Evolutionary conservation across 2,888 invertebrate species (phyloP).

Genomic region (Nephrotoma appendiculata): DNA sequence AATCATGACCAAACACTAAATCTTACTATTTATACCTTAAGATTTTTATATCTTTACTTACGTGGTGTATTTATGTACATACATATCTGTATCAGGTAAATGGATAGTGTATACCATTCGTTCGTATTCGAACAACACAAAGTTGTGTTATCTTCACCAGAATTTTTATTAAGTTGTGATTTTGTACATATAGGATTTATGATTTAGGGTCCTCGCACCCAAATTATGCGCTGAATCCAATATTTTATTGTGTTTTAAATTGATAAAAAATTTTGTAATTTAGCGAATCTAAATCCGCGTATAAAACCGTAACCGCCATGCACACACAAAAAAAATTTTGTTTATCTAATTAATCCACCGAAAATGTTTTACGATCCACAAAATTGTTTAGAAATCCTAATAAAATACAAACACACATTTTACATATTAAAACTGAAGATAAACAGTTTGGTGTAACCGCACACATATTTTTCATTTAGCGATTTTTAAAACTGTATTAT

Average conservation of each 20-base stretch:
- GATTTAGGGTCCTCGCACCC: background rate
- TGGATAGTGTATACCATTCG: background rate
- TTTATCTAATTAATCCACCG: background rate
- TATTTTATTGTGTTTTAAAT: background rate
- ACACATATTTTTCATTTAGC: background rate
- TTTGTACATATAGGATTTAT: background rate
- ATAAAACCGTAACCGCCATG: background rate
- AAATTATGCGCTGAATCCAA: background rate
- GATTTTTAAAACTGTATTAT: background rate
- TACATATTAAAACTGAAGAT: background rate
- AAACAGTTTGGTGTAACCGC: background rate
- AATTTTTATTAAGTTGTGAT: background rate
- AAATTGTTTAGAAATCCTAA: background rate
- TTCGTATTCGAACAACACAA: background rate
- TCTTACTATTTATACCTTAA: background rate
- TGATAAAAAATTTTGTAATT: background rate
- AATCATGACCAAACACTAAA: background rate
- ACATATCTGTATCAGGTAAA: background rate
- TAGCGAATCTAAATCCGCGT: background rate
- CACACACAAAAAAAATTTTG: background rate
- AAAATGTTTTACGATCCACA: background rate
- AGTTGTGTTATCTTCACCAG: background rate
- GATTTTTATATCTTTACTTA: background rate
- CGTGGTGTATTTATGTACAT: background rate
- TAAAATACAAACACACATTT: background rate